phyloP scores from a whole-genome alignment of 2,113 vertebrate genomes.

The Delphinapterus leucas region DNA sequence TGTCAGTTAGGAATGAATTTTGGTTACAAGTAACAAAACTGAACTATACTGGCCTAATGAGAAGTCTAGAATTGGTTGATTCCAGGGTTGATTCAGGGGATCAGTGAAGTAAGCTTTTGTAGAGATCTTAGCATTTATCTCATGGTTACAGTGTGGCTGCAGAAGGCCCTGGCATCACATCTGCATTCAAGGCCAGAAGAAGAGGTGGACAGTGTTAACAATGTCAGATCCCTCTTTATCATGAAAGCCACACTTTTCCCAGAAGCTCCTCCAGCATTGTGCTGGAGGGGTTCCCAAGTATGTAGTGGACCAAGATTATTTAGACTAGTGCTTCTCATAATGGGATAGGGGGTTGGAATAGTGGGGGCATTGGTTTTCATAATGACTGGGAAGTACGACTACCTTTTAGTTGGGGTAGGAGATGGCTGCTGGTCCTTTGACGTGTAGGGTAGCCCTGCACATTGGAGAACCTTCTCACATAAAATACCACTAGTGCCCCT shows the following conservation, averaged over 20 bases:
- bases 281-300: background rate
- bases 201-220: background rate
- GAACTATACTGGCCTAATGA: background rate
- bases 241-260: background rate
- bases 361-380: background rate
- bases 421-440: background rate
- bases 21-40: background rate
- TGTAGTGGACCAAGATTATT: background rate
- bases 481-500: background rate
- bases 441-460: background rate
- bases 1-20: background rate
- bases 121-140: background rate
- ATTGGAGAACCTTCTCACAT: background rate
- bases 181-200: background rate
- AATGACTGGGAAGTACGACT: background rate
- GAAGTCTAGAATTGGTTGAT: background rate
- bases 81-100: background rate
- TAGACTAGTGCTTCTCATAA: background rate
- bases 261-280: background rate
- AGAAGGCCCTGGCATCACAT: background rate
- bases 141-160: background rate
- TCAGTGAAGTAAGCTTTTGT: background rate
- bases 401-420: background rate
- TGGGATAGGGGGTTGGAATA: fast-evolving
- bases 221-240: background rate